These are phyloP conservation scores for Toxotes lorentzi DNA, from an alignment of 2,797 vertebrate species.

Conservation along the genomic window DNA sequence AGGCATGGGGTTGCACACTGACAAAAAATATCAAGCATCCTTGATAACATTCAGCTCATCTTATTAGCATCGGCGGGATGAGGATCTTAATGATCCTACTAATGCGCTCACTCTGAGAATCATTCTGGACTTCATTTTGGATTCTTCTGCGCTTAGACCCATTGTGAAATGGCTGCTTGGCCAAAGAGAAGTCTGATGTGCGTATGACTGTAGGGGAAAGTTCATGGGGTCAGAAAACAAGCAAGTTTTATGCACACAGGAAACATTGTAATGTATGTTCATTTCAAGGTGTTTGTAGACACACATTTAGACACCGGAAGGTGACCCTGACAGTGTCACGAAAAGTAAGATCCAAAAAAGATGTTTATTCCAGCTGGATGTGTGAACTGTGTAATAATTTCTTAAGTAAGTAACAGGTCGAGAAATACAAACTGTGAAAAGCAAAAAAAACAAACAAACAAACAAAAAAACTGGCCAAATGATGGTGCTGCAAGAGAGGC, in stretches of 20 bases:
- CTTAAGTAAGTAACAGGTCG: neutral
- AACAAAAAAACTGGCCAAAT: slow-evolving; percentile 2
- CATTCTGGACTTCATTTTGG: slow-evolving; percentile 1
- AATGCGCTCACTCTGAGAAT: slow-evolving; percentile 20
- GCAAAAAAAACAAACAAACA: neutral
- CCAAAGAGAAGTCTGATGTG: slow-evolving; percentile 1
- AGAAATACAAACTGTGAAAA: neutral
- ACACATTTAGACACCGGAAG: neutral
- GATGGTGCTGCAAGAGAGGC: neutral
- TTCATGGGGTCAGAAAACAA: neutral
- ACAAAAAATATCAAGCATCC: slow-evolving; percentile 29
- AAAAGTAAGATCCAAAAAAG: neutral
- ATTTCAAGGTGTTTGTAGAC: neutral
- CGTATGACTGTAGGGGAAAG: neutral
- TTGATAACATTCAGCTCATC: slow-evolving; percentile 33
- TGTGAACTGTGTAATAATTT: neutral
- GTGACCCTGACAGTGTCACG: neutral
- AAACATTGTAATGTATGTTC: neutral
- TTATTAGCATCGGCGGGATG: neutral
- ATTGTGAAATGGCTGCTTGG: slow-evolving; percentile 12
- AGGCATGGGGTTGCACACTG: neutral
- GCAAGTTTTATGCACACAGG: neutral
- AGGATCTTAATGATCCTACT: slow-evolving; percentile 17
- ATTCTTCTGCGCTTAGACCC: neutral
- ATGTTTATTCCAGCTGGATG: neutral